Conservation (phyloP, 1,140 invertebrate genomes). For the Teleogryllus occipitalis region DNA sequence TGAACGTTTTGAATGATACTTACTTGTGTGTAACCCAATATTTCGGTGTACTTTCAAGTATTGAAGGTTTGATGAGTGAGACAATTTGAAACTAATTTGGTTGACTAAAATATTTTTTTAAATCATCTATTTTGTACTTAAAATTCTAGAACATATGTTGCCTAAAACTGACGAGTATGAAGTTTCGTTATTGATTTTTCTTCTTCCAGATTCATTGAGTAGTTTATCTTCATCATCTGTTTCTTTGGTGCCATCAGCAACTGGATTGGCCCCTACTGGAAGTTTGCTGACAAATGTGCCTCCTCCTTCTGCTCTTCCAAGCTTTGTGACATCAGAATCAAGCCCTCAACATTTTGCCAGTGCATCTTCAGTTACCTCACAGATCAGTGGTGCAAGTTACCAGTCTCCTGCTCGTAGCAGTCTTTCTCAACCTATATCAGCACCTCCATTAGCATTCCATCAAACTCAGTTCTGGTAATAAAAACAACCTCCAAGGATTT, state of each 20-base stretch:
- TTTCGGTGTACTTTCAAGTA: too few species aligned
- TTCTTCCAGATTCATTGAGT: conserved; percentile 29
- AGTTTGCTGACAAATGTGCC: conserved; percentile 48
- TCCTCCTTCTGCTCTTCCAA: conserved; percentile 47
- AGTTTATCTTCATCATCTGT: conserved; percentile 32
- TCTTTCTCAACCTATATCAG: not conserved
- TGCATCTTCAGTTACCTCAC: not conserved
- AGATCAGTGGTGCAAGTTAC: not conserved
- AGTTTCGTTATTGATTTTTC: conserved; percentile 5
- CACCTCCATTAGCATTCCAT: not conserved
- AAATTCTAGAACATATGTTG: too few species aligned
- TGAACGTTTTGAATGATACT: too few species aligned
- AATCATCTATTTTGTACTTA: not conserved
- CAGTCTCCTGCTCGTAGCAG: not conserved
- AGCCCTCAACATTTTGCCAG: not conserved
- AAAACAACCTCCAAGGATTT: too few species aligned
- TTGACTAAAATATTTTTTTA: too few species aligned
- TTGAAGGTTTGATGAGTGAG: too few species aligned
- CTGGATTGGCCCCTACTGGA: conserved; percentile 27
- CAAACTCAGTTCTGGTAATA: not conserved
- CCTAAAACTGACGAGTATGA: not conserved
- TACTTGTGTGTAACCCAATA: too few species aligned
- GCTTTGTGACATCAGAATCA: conserved; percentile 38
- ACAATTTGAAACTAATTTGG: too few species aligned
- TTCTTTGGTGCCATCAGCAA: conserved; percentile 27